Percentiles rank a stretch among this genome's conserved stretches.
phyloP scores from a whole-genome alignment of 2,888 invertebrate genomes.

The Chironomus tentans region DNA sequence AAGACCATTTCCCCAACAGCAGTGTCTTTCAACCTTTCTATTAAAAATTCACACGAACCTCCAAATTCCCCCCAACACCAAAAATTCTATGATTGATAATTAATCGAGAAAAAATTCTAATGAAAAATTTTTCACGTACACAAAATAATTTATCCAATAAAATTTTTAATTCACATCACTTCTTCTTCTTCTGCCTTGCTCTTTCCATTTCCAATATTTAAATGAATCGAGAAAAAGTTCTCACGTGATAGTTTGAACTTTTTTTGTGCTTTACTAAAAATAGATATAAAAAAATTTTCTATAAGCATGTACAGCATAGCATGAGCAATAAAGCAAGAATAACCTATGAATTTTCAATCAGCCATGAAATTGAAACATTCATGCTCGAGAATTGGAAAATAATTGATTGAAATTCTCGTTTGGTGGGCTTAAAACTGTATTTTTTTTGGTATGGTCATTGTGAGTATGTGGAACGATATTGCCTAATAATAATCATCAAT shows the following conservation, averaged over 20 bases:
- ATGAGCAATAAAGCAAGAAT: not conserved
- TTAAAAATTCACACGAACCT: no score
- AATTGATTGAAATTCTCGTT: constrained; percentile 20
- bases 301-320: no score
- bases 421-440: constrained; percentile 4
- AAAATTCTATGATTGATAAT: not conserved
- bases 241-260: not conserved
- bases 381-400: constrained; percentile 11
- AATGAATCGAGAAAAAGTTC: not conserved
- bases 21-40: no score
- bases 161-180: not conserved
- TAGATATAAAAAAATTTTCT: no score
- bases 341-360: constrained; percentile 16
- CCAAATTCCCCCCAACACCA: no score
- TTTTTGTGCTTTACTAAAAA: not conserved
- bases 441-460: not conserved
- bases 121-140: not conserved
- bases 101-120: not conserved
- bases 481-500: not conserved
- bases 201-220: not conserved
- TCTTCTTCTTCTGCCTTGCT: not conserved
- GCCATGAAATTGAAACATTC: constrained; percentile 26
- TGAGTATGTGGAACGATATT: no score
- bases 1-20: no score
- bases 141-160: not conserved